Base-by-base conservation (phyloP, 2,797 vertebrate species). In the Arnoldichthys spilopterus region DNA sequence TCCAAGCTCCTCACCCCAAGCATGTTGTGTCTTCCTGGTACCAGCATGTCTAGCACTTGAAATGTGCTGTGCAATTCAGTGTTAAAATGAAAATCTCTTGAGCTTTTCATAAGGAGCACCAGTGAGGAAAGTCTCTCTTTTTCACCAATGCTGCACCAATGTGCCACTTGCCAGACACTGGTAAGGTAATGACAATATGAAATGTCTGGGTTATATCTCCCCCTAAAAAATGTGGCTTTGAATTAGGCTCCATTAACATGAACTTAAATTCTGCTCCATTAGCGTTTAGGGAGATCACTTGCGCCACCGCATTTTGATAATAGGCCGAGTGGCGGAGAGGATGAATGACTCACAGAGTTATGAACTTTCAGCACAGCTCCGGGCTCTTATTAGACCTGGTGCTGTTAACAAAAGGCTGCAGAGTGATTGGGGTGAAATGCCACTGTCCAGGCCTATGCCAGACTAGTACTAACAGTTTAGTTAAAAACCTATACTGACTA, bases 181-280 rank as follows among this genome's bases (percentile, higher is more conserved):
- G 56, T n/a, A 32, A 6, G 32, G 64, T 61, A 76, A 72, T 47
- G 34, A 58, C 1, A 28, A 37, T 34, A 45, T 32, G 34, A 72
- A 72, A 79, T 37, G 69, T 20, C 59, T 70, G 43, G 66, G 7
- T 72, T 70, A 53, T 67, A 66, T 66, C 40, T 79, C 37, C 37
- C 22, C 28, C 40, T 22, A 20, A 47, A 59, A 68, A 79, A 59
- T 37, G 62, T 22, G n/a, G 37, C 56, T 70, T 78, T 54, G 45
- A 78, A 76, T 75, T 56, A 66, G 22, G 32, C 51, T 30, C 53
- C 26, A 81, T 71, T 72, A 30, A 68, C 24, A 24, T 40, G n/a
- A 59, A 71, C 77, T 82, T 63, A 61, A 71, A 79, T 73, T 40
- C 62, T 37, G 20, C 72, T 59, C 63, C 53, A 77, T 80, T 82